These are phyloP conservation scores for Macropis europaea DNA, from an alignment of 2,888 invertebrate species.

Conservation along the genomic window DNA sequence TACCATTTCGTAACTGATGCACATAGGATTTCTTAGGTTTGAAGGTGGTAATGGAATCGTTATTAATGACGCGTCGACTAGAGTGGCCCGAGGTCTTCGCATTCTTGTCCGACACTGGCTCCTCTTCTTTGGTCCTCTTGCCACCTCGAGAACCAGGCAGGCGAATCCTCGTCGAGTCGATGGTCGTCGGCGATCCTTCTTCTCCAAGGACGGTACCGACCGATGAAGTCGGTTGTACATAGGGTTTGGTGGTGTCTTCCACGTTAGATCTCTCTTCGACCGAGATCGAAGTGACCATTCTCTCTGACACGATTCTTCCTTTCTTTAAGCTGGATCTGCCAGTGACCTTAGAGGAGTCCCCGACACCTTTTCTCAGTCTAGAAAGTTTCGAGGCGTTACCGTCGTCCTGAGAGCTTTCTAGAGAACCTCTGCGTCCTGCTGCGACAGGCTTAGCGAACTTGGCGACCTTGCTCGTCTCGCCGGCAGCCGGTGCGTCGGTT, in stretches of 20 bases:
- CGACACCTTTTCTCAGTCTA: conserved; percentile 21
- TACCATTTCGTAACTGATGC: background rate
- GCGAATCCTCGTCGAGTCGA: conserved; percentile 22
- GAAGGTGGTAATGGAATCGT: conserved; percentile 17
- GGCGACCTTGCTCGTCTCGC: conserved; percentile 50
- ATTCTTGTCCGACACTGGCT: background rate
- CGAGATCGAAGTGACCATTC: conserved; percentile 47
- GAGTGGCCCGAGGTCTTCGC: background rate
- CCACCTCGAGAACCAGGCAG: background rate
- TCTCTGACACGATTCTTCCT: conserved; percentile 45
- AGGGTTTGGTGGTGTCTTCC: conserved; percentile 31
- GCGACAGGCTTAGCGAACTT: conserved; percentile 25
- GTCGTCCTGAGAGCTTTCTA: conserved; percentile 14
- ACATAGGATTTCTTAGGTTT: conserved; percentile 31
- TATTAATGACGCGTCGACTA: conserved; percentile 1
- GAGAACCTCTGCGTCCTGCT: background rate
- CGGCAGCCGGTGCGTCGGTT: conserved; percentile 32
- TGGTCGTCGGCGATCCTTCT: conserved; percentile 35
- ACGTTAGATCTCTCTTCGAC: conserved; percentile 24
- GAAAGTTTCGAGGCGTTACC: conserved; percentile 32
- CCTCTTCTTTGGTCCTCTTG: conserved; percentile 33
- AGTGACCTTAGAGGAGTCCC: conserved; percentile 6
- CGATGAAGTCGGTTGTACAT: background rate
- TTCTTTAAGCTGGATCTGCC: conserved; percentile 28
- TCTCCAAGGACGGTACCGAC: conserved; percentile 4